These are phyloP conservation scores for Sebastes fasciatus DNA, from an alignment of 2,113 vertebrate species.

Conservation along the genomic window DNA sequence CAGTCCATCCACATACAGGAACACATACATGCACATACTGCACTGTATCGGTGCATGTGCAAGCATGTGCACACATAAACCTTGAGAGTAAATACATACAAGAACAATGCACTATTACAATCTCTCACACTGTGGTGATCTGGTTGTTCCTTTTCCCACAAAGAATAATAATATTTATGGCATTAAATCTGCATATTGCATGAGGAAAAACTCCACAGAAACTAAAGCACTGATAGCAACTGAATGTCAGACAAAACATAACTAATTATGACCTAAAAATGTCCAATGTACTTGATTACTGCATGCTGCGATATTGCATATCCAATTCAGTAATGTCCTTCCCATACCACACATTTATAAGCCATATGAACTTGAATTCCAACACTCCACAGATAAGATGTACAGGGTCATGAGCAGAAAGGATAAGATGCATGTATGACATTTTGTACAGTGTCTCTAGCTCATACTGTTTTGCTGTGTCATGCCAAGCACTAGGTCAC, in stretches of 20 bases:
- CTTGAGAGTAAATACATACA: background rate
- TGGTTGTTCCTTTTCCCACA: background rate
- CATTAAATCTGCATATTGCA: background rate
- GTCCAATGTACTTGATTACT: constrained; percentile 1
- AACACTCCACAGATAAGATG: constrained; percentile 11
- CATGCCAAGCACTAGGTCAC: constrained; percentile 77
- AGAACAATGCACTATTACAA: constrained; percentile 6
- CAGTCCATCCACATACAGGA: constrained; percentile 35
- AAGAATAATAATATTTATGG: background rate
- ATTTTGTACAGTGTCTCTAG: constrained; percentile 27
- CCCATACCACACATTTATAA: constrained; percentile 28
- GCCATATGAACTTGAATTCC: constrained; percentile 20
- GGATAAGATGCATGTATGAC: constrained; percentile 1
- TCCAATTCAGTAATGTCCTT: constrained; percentile 32
- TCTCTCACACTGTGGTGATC: constrained; percentile 6
- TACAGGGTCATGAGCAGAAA: background rate
- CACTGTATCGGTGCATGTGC: too few relatives aligned
- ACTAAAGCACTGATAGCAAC: constrained; percentile 16
- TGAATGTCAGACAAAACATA: constrained; percentile 24
- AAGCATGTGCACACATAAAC: constrained; percentile 15
- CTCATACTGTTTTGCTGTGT: constrained; percentile 71
- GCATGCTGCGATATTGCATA: constrained; percentile 45
- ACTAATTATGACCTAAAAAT: constrained; percentile 21
- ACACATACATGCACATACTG: background rate
- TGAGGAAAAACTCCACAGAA: constrained; percentile 15